Evolutionary conservation across 2,888 invertebrate species (phyloP), one percentile per base, ranked within the genome.

Genomic region (Petrophora chlorosata): DNA sequence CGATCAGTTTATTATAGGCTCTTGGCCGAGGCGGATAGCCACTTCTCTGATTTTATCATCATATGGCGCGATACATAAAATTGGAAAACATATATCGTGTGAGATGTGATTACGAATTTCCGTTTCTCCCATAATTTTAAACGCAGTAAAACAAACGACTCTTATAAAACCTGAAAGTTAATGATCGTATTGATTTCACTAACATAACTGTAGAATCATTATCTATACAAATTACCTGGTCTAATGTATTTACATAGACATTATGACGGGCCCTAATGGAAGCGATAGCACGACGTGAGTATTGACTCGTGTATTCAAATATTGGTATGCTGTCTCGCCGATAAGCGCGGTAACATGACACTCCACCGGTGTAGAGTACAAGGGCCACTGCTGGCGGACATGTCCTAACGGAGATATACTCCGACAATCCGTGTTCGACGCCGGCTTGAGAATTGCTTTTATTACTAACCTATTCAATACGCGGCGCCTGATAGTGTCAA

Each of bases 341-440:
- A 82, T 85, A 83, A 81, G 76, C 68, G 61, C 50, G 56, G 73
- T 66, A 74, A 79, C 79, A 74, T 73, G 78, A 76, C 73, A 75
- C 73, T 76, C 65, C 67, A 68, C 70, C 69, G 70, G 67, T 59
- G 59, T 8, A 5, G 17, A 26, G 23, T 65, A 70, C 70, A 63
- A 64, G 63, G 61, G 63, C 63, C 61, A 50, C 59, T 58, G 56
- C 64, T 53, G 44, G 44, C 41, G 46, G 39, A 45, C 53, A 50
- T 54, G 50, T 54, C 26, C 32, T 40, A 34, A 52, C 38, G 25
- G 15, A 38, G 38, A 16, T 16, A 15, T 36, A 26, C 60, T 56
- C 54, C 38, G 53, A 59, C 62, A 63, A 61, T 58, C 53, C 59
- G 40, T 55, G 57, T 49, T 55, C 55, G 56, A 56, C 35, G 48